A percentile compares a stretch with the other conserved stretches of the same genome.
Conservation (phyloP, 2,797 vertebrate species). For the Babyrousa celebensis region DNA sequence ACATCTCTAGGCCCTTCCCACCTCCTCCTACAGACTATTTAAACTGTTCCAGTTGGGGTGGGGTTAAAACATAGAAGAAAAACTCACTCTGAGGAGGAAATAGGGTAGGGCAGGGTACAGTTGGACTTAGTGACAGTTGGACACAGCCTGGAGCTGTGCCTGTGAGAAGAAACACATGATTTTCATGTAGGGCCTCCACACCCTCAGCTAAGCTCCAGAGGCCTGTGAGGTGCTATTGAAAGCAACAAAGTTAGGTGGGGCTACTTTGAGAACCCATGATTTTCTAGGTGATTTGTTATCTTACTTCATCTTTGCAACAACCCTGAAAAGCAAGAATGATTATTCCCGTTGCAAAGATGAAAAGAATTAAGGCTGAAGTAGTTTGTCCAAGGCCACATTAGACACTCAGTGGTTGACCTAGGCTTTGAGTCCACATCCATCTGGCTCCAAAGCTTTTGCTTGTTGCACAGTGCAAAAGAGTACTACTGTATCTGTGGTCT, state of each 20-base stretch:
- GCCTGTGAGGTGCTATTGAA: too few species aligned
- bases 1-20: background rate
- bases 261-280: background rate
- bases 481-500: background rate
- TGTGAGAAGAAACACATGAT: background rate
- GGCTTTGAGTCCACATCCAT: background rate
- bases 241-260: background rate
- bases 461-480: background rate
- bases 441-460: background rate
- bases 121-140: background rate
- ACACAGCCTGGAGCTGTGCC: background rate
- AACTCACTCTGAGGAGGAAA: background rate
- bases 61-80: background rate
- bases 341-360: constrained; percentile 12
- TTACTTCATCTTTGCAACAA: background rate
- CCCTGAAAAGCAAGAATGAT: background rate
- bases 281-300: constrained; percentile 15
- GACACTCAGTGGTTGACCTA: background rate
- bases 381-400: background rate
- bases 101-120: fast-evolving
- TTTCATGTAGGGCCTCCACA: background rate
- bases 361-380: background rate
- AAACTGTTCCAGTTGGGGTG: background rate
- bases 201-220: background rate
- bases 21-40: background rate